phyloP scores from a whole-genome alignment of 2,888 invertebrate genomes.

The Pecten maximus region DNA sequence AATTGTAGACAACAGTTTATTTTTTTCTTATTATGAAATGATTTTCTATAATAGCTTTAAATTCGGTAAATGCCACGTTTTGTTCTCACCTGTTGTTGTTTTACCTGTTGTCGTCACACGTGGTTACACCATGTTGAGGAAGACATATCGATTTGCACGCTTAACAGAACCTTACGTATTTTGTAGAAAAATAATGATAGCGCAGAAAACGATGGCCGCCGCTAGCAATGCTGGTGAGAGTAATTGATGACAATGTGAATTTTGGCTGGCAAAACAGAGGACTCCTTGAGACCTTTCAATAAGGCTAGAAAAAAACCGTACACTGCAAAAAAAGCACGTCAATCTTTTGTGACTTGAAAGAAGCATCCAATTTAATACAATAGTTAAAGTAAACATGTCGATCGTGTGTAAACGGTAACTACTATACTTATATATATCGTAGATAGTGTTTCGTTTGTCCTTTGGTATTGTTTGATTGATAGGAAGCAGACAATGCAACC shows the following conservation, averaged over 20 bases:
- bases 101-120: background rate
- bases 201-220: background rate
- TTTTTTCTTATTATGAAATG: background rate
- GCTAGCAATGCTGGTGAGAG: background rate
- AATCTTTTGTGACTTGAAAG: background rate
- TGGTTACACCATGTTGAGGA: background rate
- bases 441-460: too few relatives aligned
- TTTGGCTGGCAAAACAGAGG: background rate
- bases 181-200: conserved; percentile 30
- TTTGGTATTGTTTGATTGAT: too few relatives aligned
- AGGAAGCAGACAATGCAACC: too few relatives aligned
- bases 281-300: background rate
- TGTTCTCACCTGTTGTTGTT: conserved; percentile 15
- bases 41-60: background rate
- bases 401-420: too few relatives aligned
- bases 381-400: background rate
- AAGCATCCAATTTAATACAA: background rate
- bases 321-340: background rate
- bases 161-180: background rate
- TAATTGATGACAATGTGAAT: background rate
- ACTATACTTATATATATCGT: too few relatives aligned
- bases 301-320: background rate
- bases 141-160: conserved; percentile 33
- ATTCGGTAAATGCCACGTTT: conserved; percentile 14
- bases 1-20: background rate